Conservation (phyloP, 2,888 invertebrate genomes). For the Ametastegia equiseti region DNA sequence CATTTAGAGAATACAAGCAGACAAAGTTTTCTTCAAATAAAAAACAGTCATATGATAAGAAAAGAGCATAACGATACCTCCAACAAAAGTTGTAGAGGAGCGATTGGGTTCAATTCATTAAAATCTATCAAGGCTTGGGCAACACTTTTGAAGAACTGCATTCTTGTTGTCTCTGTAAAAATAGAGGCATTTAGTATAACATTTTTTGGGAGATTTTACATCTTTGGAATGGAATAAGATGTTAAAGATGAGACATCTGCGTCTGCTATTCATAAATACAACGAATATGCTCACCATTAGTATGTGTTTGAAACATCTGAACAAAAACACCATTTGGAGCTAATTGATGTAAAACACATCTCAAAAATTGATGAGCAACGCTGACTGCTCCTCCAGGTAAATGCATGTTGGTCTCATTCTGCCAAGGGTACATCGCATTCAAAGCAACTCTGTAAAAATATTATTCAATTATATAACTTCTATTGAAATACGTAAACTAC, state of each 20-base stretch:
- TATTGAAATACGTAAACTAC: background rate
- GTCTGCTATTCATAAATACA: background rate
- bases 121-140: constrained; percentile 96
- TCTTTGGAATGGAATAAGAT: constrained; percentile 49
- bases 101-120: constrained; percentile 95
- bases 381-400: constrained; percentile 96
- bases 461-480: background rate
- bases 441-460: constrained; percentile 82
- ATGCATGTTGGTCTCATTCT: constrained; percentile 90
- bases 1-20: background rate
- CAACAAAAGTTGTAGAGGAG: constrained; percentile 93
- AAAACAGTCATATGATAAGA: constrained; percentile 11
- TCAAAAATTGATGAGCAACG: constrained; percentile 97
- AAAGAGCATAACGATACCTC: constrained; percentile 79
- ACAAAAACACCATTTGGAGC: constrained; percentile 98
- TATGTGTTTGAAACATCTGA: constrained; percentile 95
- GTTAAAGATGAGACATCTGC: background rate
- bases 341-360: constrained; percentile 97
- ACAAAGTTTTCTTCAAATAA: background rate
- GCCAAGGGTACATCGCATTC: constrained; percentile 92
- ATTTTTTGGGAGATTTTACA: background rate
- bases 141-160: constrained; percentile 95
- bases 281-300: constrained; percentile 81
- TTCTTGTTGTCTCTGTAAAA: constrained; percentile 82
- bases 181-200: constrained; percentile 18